A percentile compares a stretch with the other conserved stretches of the same genome.
Evolutionary conservation across 2,888 invertebrate species (phyloP).

Genomic region (Colostygia pectinataria): DNA sequence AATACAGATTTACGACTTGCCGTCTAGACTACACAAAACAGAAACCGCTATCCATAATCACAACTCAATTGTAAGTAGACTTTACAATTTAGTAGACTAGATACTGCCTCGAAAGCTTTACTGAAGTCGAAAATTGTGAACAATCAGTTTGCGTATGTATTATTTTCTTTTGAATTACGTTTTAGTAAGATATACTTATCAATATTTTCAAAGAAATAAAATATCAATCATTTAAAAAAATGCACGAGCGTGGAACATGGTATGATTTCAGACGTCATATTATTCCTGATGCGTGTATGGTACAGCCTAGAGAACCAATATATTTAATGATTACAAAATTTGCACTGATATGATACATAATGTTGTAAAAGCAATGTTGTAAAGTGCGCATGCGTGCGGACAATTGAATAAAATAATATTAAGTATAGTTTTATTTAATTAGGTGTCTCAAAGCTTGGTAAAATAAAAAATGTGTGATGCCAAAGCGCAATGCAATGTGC

Average conservation of each 20-base stretch:
- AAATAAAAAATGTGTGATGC: too few species aligned
- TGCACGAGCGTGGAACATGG: background rate
- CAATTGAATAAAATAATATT: too few species aligned
- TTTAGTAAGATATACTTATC: too few species aligned
- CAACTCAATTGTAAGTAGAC: conserved; percentile 30
- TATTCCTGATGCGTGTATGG: background rate
- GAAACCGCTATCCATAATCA: conserved; percentile 22
- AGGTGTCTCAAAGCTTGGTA: too few species aligned
- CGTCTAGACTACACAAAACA: conserved; percentile 42
- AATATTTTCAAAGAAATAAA: background rate
- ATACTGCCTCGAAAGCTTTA: background rate
- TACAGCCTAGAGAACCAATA: too few species aligned
- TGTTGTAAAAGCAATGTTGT: too few species aligned
- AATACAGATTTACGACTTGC: conserved; percentile 35
- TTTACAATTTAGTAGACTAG: conserved; percentile 1
- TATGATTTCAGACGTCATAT: conserved; percentile 1
- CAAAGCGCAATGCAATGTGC: too few species aligned
- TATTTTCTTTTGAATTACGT: background rate
- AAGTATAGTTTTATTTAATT: too few species aligned
- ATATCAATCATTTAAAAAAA: too few species aligned
- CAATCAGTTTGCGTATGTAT: background rate
- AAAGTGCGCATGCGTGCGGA: too few species aligned
- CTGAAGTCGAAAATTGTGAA: background rate
- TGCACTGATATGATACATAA: too few species aligned
- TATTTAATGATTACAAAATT: background rate